Percentiles rank a stretch among this genome's conserved stretches.
Conservation (phyloP, 2,797 vertebrate species). For the Pelodytes ibericus region DNA sequence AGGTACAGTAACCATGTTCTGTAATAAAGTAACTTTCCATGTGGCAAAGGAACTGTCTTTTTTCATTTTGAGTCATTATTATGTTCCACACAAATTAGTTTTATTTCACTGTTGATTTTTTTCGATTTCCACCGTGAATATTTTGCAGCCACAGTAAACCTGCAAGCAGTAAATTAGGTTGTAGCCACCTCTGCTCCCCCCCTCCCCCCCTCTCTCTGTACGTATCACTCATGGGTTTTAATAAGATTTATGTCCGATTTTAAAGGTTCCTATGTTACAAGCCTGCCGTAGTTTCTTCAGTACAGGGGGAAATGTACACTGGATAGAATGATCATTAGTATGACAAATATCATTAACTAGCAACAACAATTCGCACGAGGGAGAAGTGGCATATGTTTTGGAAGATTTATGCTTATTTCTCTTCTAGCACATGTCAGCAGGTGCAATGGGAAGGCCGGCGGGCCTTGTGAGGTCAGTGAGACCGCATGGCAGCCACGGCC, state of each 20-base stretch:
- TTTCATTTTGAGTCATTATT: conserved; percentile 50
- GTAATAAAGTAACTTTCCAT: conserved; percentile 56
- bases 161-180: conserved; percentile 35
- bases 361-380: too few species aligned
- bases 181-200: background rate
- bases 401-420: too few species aligned
- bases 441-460: too few species aligned
- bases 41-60: conserved; percentile 34
- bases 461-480: too few species aligned
- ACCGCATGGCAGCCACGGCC: too few species aligned
- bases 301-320: background rate
- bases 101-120: conserved; percentile 52
- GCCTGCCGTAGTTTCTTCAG: background rate
- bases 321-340: too few species aligned
- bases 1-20: conserved; percentile 42
- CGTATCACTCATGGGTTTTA: background rate
- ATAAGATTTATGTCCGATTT: background rate
- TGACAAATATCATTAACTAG: too few species aligned
- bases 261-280: background rate
- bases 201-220: background rate
- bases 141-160: conserved; percentile 10
- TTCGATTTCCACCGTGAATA: conserved; percentile 39
- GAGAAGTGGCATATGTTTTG: too few species aligned
- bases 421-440: too few species aligned
- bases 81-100: conserved; percentile 56